Percentiles rank a stretch among this genome's conserved stretches.
phyloP scores from a whole-genome alignment of 2,113 vertebrate genomes.

The Probosciger aterrimus region DNA sequence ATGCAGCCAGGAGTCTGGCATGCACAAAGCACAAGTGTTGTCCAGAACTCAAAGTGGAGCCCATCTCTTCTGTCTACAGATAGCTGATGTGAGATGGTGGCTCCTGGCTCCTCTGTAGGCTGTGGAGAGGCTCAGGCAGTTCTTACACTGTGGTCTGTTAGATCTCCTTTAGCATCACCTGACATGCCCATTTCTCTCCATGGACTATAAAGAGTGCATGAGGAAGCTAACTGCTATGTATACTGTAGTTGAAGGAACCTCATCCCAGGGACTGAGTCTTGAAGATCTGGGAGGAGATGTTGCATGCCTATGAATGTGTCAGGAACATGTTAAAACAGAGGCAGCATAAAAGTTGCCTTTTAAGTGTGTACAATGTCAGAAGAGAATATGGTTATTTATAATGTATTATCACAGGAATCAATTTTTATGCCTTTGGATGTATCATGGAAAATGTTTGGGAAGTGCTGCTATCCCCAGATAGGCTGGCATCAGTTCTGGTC shows the following conservation, averaged over 20 bases:
- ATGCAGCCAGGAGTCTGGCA: neutral
- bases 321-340: neutral
- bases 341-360: neutral
- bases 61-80: neutral
- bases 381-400: neutral
- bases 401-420: neutral
- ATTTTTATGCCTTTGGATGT: neutral
- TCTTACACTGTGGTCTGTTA: neutral
- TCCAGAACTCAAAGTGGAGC: neutral
- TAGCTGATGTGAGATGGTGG: accelerated
- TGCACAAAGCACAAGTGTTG: neutral
- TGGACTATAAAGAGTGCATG: neutral
- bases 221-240: neutral
- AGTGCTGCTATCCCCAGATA: neutral
- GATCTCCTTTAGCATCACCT: neutral
- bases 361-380: neutral
- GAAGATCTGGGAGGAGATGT: neutral
- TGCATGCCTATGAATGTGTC: neutral
- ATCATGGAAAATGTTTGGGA: neutral
- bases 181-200: neutral
- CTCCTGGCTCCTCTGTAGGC: accelerated
- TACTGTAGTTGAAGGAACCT: neutral
- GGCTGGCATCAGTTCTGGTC: neutral
- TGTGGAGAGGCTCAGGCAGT: neutral
- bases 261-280: neutral